Evolutionary conservation across 2,797 vertebrate species (phyloP).

Genomic region (Leptoclinus maculatus): DNA sequence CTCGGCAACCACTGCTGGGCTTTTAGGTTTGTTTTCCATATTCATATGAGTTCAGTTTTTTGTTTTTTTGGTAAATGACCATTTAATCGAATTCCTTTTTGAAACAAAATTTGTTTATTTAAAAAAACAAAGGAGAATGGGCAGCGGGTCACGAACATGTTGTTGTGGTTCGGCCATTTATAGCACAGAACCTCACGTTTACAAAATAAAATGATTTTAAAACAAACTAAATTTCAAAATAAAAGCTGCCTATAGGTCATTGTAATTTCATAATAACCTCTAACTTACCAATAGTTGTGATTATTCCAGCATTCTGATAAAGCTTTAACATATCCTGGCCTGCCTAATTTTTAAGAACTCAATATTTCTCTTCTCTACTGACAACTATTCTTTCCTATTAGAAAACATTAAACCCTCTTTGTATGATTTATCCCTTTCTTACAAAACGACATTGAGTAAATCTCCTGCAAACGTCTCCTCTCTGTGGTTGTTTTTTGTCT

Average conservation of each 20-base stretch:
- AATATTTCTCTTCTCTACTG: not conserved
- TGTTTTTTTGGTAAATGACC: constrained; percentile 7
- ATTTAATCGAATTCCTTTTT: not conserved
- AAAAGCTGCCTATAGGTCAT: not conserved
- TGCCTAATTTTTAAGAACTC: not conserved
- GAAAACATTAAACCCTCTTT: not conserved
- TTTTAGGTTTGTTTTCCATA: constrained; percentile 46
- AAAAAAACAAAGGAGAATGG: not conserved
- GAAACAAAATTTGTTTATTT: not conserved
- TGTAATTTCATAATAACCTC: not conserved
- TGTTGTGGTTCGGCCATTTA: not conserved
- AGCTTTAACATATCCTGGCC: not conserved
- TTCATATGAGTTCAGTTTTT: constrained; percentile 21
- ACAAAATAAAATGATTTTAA: not conserved
- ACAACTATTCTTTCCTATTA: not conserved
- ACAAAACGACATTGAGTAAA: not conserved
- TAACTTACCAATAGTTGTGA: not conserved
- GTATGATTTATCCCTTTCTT: not conserved
- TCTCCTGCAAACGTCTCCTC: not conserved
- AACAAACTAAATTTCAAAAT: constrained; percentile 4
- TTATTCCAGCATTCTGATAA: not conserved
- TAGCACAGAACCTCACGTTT: not conserved
- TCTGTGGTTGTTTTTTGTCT: not conserved
- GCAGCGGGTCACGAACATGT: not conserved
- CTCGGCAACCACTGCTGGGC: constrained; percentile 14